A percentile compares a stretch with the other conserved stretches of the same genome.
These are phyloP conservation scores for Cataglyphis rosenhaueri DNA, from an alignment of 2,888 invertebrate species.

Conservation along the genomic window DNA sequence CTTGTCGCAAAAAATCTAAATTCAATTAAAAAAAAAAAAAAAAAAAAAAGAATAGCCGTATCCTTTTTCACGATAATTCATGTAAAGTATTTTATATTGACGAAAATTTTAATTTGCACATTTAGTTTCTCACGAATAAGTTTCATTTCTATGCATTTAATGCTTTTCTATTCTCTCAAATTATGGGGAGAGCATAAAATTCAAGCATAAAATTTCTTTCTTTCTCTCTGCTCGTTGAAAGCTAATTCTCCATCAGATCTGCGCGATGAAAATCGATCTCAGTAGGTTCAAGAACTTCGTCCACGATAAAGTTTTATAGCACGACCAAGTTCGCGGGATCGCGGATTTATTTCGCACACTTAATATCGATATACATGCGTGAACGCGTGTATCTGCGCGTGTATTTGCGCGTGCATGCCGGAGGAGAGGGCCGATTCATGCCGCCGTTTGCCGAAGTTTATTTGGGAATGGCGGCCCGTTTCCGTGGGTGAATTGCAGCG, in stretches of 20 bases:
- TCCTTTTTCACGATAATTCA: not conserved
- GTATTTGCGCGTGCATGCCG: slow-evolving; percentile 53
- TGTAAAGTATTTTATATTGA: not conserved
- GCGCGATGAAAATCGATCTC: slow-evolving; percentile 19
- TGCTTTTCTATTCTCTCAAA: not conserved
- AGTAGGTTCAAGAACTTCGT: not conserved
- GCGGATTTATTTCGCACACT: slow-evolving; percentile 33
- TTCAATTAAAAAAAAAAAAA: not conserved
- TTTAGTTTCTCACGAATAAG: not conserved
- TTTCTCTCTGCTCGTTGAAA: not conserved
- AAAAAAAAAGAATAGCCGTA: not conserved
- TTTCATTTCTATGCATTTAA: not conserved
- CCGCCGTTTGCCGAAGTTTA: slow-evolving; percentile 75
- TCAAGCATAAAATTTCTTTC: not conserved
- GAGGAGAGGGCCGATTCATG: slow-evolving; percentile 65
- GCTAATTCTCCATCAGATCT: not conserved
- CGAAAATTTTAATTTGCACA: not conserved
- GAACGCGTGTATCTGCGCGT: slow-evolving; percentile 43
- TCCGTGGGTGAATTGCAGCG: slow-evolving; percentile 78
- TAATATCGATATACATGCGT: slow-evolving; percentile 40
- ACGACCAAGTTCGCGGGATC: slow-evolving; percentile 17
- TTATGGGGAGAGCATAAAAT: not conserved
- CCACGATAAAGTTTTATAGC: slow-evolving; percentile 10
- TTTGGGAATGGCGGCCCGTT: slow-evolving; percentile 76
- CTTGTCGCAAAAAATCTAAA: not conserved